Percentiles rank a stretch among this genome's conserved stretches.
phyloP scores from a whole-genome alignment of 2,888 invertebrate species.

The Chironomus riparius region DNA sequence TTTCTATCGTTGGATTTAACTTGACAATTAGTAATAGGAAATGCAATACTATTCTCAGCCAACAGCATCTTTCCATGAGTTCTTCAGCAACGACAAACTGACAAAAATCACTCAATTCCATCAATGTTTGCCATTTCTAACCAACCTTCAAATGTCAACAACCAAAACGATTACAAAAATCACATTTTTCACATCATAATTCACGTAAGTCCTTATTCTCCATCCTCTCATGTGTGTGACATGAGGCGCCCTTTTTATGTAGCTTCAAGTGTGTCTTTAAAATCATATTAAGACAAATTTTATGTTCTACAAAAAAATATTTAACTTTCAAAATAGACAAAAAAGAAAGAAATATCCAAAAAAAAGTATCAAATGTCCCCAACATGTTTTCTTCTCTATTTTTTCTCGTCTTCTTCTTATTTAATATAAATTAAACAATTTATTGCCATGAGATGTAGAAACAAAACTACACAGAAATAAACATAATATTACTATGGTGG shows the following conservation, averaged over 20 bases:
- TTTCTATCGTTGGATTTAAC: no score
- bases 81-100: no score
- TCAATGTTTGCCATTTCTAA: no score
- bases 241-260: slow-evolving; percentile 15
- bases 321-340: neutral
- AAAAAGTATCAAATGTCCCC: neutral
- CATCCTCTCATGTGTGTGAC: neutral
- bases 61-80: no score
- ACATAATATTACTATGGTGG: neutral
- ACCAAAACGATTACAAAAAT: no score
- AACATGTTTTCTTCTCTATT: neutral
- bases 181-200: no score
- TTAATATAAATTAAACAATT: neutral
- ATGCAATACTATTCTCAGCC: no score
- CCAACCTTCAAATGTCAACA: no score
- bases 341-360: neutral
- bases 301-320: neutral
- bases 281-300: neutral
- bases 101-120: no score
- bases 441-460: neutral
- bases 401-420: neutral
- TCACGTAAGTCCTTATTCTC: no score
- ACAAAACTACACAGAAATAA: neutral
- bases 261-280: neutral
- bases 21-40: no score